phyloP scores from a whole-genome alignment of 2,113 vertebrate genomes.

The Heloderma charlesbogerti region DNA sequence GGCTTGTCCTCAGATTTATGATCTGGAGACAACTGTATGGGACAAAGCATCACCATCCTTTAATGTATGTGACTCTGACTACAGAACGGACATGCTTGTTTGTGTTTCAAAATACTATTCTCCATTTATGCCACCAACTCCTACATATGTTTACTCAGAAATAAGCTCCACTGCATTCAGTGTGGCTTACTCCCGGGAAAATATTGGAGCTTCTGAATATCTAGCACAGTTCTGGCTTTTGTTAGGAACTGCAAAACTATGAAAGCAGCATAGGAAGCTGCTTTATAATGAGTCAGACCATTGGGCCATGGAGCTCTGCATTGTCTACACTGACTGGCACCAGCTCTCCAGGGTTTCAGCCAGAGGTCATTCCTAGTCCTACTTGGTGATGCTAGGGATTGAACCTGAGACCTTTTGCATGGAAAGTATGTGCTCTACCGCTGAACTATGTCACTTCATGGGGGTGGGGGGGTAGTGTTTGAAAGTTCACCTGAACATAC shows the following conservation, averaged over 20 bases:
- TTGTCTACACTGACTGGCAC: neutral
- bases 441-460: neutral
- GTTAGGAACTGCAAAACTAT: slow-evolving; percentile 8
- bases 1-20: neutral
- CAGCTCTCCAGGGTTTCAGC: neutral
- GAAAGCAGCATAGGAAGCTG: neutral
- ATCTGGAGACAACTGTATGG: neutral
- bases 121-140: neutral
- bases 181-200: neutral
- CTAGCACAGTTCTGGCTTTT: slow-evolving; percentile 1
- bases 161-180: neutral
- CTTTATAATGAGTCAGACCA: neutral
- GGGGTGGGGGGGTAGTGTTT: slow-evolving; percentile 28
- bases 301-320: neutral
- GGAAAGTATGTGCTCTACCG: neutral
- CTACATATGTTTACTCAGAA: neutral
- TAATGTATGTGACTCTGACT: neutral
- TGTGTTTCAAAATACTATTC: neutral
- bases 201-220: neutral
- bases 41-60: neutral
- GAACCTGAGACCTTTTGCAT: neutral
- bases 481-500: slow-evolving; percentile 24
- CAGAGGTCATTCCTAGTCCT: neutral
- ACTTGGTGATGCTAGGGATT: neutral
- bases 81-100: neutral